These are phyloP conservation scores for Tetraodon nigroviridis DNA, from an alignment of 2,113 vertebrate genomes.

Conservation along the genomic window DNA sequence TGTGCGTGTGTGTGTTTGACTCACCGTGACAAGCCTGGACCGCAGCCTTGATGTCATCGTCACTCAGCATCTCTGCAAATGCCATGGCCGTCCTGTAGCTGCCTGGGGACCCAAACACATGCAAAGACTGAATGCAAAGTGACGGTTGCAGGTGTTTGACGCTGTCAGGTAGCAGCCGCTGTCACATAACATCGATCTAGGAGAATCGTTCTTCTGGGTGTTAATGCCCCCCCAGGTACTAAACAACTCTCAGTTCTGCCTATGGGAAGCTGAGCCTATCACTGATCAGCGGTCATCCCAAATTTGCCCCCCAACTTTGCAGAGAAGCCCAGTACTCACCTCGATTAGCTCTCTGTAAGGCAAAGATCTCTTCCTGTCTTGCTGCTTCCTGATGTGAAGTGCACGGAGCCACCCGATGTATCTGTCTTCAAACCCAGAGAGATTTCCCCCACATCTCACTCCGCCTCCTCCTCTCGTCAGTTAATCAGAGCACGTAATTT, in stretches of 20 bases:
- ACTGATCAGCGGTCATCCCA: not conserved
- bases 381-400: constrained; percentile 53
- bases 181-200: constrained; percentile 14
- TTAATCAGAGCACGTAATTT: constrained; percentile 68
- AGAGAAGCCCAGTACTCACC: constrained; percentile 49
- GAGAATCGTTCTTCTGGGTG: not conserved
- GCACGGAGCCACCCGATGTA: constrained; percentile 55
- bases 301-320: constrained; percentile 9
- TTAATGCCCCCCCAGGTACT: constrained; percentile 5
- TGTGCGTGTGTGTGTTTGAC: constrained; percentile 26
- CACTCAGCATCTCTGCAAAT: constrained; percentile 70
- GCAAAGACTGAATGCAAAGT: constrained; percentile 30
- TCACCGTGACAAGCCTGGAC: constrained; percentile 75
- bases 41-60: constrained; percentile 69
- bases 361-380: constrained; percentile 41
- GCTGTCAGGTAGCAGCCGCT: constrained; percentile 11
- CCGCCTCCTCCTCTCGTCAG: constrained; percentile 73
- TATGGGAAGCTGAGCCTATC: not conserved
- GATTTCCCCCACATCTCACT: constrained; percentile 45
- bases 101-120: constrained; percentile 36
- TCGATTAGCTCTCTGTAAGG: constrained; percentile 33
- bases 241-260: not conserved
- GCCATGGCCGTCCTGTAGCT: constrained; percentile 64
- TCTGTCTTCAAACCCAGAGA: constrained; percentile 66
- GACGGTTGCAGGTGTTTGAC: constrained; percentile 35